Base-by-base conservation (phyloP, 2,888 invertebrate species). In the Hydrotaea diabolus region DNA sequence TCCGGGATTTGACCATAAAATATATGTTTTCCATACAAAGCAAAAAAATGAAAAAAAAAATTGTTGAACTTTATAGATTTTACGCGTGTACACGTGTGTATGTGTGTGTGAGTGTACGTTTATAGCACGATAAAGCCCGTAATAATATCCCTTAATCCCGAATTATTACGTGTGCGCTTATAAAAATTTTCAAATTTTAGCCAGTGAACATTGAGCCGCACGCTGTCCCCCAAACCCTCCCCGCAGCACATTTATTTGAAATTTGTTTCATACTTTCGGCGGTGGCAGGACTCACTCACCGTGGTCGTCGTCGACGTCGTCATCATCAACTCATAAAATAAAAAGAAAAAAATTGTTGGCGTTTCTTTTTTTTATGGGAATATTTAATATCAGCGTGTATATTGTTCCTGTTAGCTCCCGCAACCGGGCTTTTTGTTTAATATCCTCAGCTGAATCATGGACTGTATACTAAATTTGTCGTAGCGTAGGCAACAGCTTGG, bases 81-180 rank as follows among this genome's bases (percentile, higher is more conserved):
- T 21, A 21, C 3, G 49, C 49, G 49, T n/a, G 49, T n/a, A 21
- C 21, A 7, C 9, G 55, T 55, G 5, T 0, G 55, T 9, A 19
- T 55, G 21, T 21, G 53, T 53, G n/a, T 21, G 55, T 21, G 5
- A 2, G n/a, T 53, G 26, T 26, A 59, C 5, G 23, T 59, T 23
- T 59, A 59, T 59, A 13, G 9, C 21, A 55, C 21, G 55, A 55
- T 19, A 55, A 55, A 59, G n/a, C 59, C 59, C 59, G 15, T 66
- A 66, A 66, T 66, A 66, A 66, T 43, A 19, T 66, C 19, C 39
- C 17, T 19, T 39, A 66, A 66, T 66, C 39, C 39, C 43, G 31
- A 15, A 66, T 59, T 39, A 66, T 43, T 66, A 39, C 66, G 66
- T 39, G 23, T 26, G 15, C 55, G 55, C n/a, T 66, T 66, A 17